Evolutionary conservation across 1,140 invertebrate species (phyloP), one percentile per base, ranked within the genome.

Genomic region (Drosophila lini): DNA sequence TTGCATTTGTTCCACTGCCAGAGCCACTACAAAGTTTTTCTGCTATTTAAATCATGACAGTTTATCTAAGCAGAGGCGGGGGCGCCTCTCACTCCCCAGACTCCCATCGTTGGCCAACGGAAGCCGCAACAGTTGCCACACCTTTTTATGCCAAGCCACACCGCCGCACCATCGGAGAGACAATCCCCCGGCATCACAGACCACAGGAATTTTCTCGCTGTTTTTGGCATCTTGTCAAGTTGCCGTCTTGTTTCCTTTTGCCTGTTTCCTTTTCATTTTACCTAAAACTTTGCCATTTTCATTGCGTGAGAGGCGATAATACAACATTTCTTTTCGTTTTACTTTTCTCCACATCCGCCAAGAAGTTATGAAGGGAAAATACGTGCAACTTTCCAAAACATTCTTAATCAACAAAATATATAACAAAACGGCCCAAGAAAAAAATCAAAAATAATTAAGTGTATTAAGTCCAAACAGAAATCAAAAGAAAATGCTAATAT

Each of bases 11-110:
- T 67, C 31, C 80, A 50, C 62, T 73, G 78, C 65, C 77, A 68
- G 59, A 57, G 64, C 42, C 75, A 74, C 60, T 59, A 28, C 65
- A 86, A 89, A 88, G 83, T 88, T 88, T 88, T 88, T 88, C 80
- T 78, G 81, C 85, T 83, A 88, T 89, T 88, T 88, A 88, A 88
- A 88, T 89, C 83, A 89, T 88, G 84, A 69, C 84, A 88, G 84
- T 86, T 86, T 86, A 86, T 88, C 84, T 88, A 88, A 83, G 80
- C 84, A 89, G 71, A 71, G 69, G 47, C 50, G 16, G 50, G 13
- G 50, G 13, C 7, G 10, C 22, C 78, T 52, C 68, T 48, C 62
- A 32, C 44, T 13, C 47, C 64, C 47, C 31, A 11, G 9, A 15
- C 34, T 34, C 57, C 55, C 15, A 38, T 19, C 53, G 48, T 50